Evolutionary conservation across 92 coral and sea anemone species (phyloP).

Genomic region (Porites lobata): DNA sequence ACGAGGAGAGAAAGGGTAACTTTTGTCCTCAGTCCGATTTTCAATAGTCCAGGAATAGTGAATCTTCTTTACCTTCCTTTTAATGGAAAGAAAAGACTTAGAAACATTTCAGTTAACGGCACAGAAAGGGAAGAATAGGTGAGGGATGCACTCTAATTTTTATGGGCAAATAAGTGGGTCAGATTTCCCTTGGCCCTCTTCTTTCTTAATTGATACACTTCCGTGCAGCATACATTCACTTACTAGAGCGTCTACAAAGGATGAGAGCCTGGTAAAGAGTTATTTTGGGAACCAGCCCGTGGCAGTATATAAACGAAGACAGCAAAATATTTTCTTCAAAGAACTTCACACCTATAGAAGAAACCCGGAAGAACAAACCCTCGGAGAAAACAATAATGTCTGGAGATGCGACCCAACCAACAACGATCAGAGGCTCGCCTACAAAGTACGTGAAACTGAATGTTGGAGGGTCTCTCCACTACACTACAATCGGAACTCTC

Average conservation of each 20-base stretch:
- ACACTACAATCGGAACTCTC: slow-evolving; percentile 96
- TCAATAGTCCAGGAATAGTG: too few species aligned
- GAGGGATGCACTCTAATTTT: too few species aligned
- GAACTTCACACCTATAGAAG: slow-evolving; percentile 15
- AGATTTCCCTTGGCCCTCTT: too few species aligned
- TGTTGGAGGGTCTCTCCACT: slow-evolving; percentile 98
- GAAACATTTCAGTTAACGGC: too few species aligned
- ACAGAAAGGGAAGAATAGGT: too few species aligned
- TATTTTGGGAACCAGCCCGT: slow-evolving; percentile 39
- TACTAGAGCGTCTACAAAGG: not conserved
- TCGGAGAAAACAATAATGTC: slow-evolving; percentile 61
- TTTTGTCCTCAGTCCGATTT: too few species aligned
- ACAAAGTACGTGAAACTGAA: slow-evolving; percentile 98
- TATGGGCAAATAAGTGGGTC: too few species aligned
- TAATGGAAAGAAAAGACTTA: too few species aligned
- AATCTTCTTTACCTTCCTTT: too few species aligned
- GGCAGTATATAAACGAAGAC: slow-evolving; percentile 28
- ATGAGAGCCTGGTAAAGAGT: slow-evolving; percentile 25
- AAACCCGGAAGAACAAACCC: not conserved
- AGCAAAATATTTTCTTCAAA: not conserved
- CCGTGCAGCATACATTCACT: not conserved
- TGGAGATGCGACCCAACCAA: slow-evolving; percentile 91
- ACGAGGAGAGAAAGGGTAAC: too few species aligned
- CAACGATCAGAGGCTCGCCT: slow-evolving; percentile 93
- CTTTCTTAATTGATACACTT: not conserved